These are phyloP conservation scores for Palloptera scutellata DNA, from an alignment of 2,888 invertebrate genomes.

Conservation along the genomic window DNA sequence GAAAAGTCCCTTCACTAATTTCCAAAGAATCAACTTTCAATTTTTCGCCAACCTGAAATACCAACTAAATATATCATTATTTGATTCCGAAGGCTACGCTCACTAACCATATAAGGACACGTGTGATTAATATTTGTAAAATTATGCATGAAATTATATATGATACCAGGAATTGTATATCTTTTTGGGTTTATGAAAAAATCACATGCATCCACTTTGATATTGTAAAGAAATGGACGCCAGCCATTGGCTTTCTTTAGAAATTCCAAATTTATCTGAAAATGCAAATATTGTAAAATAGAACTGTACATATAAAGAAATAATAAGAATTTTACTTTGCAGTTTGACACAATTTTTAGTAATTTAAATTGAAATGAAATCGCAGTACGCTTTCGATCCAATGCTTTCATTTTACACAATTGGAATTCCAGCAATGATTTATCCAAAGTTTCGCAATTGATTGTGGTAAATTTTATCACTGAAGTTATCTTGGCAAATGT, in stretches of 20 bases:
- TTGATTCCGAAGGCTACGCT: too few relatives aligned
- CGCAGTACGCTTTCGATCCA: background rate
- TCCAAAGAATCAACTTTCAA: background rate
- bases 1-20: background rate
- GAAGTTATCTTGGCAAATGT: background rate
- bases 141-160: background rate
- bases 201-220: background rate
- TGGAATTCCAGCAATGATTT: background rate
- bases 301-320: too few relatives aligned
- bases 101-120: background rate
- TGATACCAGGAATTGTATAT: background rate
- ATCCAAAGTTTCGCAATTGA: background rate
- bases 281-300: background rate
- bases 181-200: background rate
- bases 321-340: background rate
- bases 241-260: conserved; percentile 1
- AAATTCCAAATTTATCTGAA: background rate
- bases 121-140: conserved; percentile 1
- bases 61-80: background rate
- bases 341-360: background rate
- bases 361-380: background rate
- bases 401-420: background rate
- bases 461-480: background rate
- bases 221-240: conserved; percentile 1
- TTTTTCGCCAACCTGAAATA: background rate